These are phyloP conservation scores for Temnothorax ravouxi DNA, from an alignment of 2,888 invertebrate genomes.

Conservation along the genomic window DNA sequence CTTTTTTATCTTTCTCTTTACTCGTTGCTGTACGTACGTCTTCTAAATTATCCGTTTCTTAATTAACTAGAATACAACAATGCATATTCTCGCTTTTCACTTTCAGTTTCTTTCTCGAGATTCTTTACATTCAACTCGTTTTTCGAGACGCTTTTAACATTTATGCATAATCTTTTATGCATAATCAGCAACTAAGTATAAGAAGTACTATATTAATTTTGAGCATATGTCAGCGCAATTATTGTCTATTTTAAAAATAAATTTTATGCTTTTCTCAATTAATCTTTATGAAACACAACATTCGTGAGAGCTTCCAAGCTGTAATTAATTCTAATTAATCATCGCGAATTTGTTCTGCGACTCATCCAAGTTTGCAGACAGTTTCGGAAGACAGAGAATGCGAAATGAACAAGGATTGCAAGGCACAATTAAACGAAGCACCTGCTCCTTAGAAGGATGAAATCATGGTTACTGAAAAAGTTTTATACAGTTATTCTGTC, in stretches of 20 bases:
- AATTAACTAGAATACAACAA: constrained; percentile 3
- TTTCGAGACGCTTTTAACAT: neutral
- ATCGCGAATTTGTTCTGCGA: constrained; percentile 41
- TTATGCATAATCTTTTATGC: neutral
- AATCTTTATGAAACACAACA: neutral
- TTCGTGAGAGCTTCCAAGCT: neutral
- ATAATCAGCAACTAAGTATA: neutral
- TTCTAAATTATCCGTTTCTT: neutral
- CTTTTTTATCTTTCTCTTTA: neutral
- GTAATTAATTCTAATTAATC: constrained; percentile 35
- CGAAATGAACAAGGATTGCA: constrained; percentile 43
- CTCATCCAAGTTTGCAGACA: constrained; percentile 28
- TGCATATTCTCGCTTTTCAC: neutral
- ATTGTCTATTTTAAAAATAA: neutral
- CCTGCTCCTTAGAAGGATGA: constrained; percentile 60
- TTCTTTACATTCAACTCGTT: neutral
- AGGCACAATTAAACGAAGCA: constrained; percentile 68
- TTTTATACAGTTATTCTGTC: constrained; percentile 58
- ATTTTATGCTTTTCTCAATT: constrained; percentile 8
- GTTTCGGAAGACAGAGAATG: constrained; percentile 32
- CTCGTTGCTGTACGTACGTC: neutral
- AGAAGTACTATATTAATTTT: neutral
- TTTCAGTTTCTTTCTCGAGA: neutral
- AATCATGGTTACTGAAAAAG: constrained; percentile 45
- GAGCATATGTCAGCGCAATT: neutral